phyloP scores from a whole-genome alignment of 2,113 vertebrate species.

The Sceloporus tristichus region DNA sequence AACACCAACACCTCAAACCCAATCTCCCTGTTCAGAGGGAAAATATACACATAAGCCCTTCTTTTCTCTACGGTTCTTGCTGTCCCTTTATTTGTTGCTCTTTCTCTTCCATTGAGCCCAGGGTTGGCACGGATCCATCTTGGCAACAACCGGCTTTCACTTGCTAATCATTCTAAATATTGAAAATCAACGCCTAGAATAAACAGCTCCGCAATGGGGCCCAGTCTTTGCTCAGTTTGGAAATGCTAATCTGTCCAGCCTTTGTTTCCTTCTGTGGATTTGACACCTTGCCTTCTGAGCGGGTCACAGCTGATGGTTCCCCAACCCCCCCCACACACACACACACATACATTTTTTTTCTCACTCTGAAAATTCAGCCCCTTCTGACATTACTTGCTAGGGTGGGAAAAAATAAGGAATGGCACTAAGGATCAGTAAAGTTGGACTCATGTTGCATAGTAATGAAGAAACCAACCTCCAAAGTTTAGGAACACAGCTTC shows the following conservation, averaged over 20 bases:
- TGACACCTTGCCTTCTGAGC: constrained; percentile 61
- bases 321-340: constrained; percentile 12
- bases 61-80: constrained; percentile 68
- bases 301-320: constrained; percentile 68
- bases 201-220: constrained; percentile 76
- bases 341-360: constrained; percentile 36
- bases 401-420: constrained; percentile 38
- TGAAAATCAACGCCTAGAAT: constrained; percentile 80
- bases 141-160: constrained; percentile 80
- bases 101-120: constrained; percentile 67
- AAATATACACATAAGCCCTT: constrained; percentile 69
- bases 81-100: constrained; percentile 50
- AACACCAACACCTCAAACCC: constrained; percentile 69
- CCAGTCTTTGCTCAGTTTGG: constrained; percentile 73
- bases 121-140: constrained; percentile 71
- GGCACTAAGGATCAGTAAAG: constrained; percentile 37
- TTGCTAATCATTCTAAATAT: constrained; percentile 88
- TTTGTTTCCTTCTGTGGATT: constrained; percentile 71
- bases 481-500: constrained; percentile 42
- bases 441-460: constrained; percentile 55
- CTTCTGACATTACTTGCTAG: constrained; percentile 48
- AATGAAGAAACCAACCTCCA: constrained; percentile 59
- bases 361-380: constrained; percentile 41
- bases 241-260: constrained; percentile 74
- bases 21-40: constrained; percentile 59